Evolutionary conservation across 2,888 invertebrate genomes (phyloP).

Genomic region (Pseudococcus viburni): DNA sequence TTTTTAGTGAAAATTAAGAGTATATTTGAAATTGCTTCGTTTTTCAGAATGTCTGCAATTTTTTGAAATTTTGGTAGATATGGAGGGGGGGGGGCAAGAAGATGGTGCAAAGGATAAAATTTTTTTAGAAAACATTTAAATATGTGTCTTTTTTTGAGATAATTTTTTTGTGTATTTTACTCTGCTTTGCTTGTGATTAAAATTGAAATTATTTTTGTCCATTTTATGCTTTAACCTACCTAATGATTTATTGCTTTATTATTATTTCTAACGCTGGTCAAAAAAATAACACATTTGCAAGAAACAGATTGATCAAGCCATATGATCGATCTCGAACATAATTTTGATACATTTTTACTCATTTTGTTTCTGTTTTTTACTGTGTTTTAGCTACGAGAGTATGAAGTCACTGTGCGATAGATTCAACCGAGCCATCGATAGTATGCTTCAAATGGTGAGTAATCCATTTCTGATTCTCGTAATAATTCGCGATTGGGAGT

Average conservation of each 20-base stretch:
- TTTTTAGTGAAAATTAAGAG: too few relatives aligned
- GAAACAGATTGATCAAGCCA: not conserved
- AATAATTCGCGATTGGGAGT: not conserved
- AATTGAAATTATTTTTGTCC: too few relatives aligned
- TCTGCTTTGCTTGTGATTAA: too few relatives aligned
- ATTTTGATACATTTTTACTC: conserved; percentile 61
- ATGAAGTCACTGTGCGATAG: conserved; percentile 93
- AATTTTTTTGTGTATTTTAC: too few relatives aligned
- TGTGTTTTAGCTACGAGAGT: conserved; percentile 82
- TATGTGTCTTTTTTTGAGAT: too few relatives aligned
- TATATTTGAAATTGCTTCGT: too few relatives aligned
- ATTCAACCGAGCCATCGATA: conserved; percentile 95
- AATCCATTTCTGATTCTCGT: conserved; percentile 24
- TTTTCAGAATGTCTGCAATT: too few relatives aligned
- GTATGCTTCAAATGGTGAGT: conserved; percentile 91
- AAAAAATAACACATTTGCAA: too few relatives aligned
- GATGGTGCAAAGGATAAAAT: too few relatives aligned
- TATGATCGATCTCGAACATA: not conserved
- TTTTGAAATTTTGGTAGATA: too few relatives aligned
- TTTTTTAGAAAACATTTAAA: too few relatives aligned
- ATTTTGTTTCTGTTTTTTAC: conserved; percentile 65
- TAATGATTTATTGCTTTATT: not conserved
- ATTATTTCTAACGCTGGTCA: not conserved
- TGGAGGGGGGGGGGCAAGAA: too few relatives aligned
- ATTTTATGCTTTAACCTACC: not conserved